A percentile compares a stretch with the other conserved stretches of the same genome.
phyloP scores from a whole-genome alignment of 2,797 vertebrate species.

The Coccyzus lansbergi region DNA sequence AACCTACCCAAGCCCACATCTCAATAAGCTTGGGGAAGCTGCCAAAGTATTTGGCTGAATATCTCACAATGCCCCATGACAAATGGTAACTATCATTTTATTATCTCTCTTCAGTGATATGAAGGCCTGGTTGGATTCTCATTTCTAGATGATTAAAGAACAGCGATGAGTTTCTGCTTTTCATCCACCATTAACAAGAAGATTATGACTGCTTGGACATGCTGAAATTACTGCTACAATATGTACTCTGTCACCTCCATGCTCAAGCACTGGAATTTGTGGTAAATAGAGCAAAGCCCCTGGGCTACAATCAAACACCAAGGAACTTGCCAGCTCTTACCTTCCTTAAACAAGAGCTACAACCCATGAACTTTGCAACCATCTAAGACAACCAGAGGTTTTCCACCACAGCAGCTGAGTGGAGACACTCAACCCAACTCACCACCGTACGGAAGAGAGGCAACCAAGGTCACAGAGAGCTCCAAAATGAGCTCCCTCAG shows the following conservation, averaged over 20 bases:
- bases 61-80: background rate
- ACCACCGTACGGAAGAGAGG: fast-evolving
- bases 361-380: background rate
- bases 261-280: background rate
- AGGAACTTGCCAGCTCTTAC: background rate
- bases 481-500: background rate
- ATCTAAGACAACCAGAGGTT: background rate
- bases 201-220: background rate
- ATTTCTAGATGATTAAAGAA: background rate
- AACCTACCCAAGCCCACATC: conserved; percentile 41
- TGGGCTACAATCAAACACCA: background rate
- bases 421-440: background rate
- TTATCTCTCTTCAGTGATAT: conserved; percentile 1
- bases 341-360: background rate
- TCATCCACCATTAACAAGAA: background rate
- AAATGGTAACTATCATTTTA: conserved; percentile 45
- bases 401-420: background rate
- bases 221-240: background rate
- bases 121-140: conserved; percentile 23
- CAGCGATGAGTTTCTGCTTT: background rate
- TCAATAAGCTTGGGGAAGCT: conserved; percentile 15
- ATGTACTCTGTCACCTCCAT: background rate
- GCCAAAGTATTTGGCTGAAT: conserved; percentile 61
- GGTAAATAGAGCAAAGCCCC: background rate
- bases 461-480: background rate